Evolutionary conservation across 2,797 vertebrate species (phyloP).

Genomic region (Parauchenoglanis ngamensis): DNA sequence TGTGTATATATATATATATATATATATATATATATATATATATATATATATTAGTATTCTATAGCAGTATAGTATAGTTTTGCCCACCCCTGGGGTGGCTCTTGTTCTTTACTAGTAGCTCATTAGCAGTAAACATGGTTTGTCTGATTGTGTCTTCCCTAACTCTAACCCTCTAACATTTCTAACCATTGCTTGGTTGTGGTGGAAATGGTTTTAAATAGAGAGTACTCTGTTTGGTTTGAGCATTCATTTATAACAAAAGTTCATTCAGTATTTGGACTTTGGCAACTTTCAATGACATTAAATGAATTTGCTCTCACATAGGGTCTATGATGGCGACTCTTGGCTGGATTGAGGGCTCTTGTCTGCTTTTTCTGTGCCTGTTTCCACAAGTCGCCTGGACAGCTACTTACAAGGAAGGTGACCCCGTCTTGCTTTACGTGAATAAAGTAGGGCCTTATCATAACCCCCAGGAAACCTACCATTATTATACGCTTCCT

Average conservation of each 20-base stretch:
- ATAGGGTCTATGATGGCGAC: conserved; percentile 62
- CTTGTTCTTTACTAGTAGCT: neutral
- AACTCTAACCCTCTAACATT: neutral
- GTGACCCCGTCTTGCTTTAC: conserved; percentile 84
- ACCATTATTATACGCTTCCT: conserved; percentile 91
- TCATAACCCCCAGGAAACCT: conserved; percentile 94
- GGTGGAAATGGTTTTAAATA: neutral
- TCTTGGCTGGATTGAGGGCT: conserved; percentile 61
- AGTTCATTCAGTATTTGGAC: neutral
- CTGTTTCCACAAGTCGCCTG: conserved; percentile 67
- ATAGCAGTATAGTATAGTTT: neutral
- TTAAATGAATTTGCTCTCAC: neutral
- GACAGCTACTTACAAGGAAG: conserved; percentile 76
- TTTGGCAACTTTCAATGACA: neutral
- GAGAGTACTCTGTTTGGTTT: neutral
- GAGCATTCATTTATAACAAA: neutral
- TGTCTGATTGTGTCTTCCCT: neutral
- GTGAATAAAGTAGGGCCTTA: conserved; percentile 96
- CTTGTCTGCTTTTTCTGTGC: conserved; percentile 65
- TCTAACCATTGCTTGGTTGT: neutral
- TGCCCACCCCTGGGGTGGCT: too few relatives aligned
- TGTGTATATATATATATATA: too few relatives aligned
- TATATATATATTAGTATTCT: too few relatives aligned
- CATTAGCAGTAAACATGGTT: neutral
- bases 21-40: too few relatives aligned